These are phyloP conservation scores for Gymnocheta viridis DNA, from an alignment of 2,888 invertebrate species.

Conservation along the genomic window DNA sequence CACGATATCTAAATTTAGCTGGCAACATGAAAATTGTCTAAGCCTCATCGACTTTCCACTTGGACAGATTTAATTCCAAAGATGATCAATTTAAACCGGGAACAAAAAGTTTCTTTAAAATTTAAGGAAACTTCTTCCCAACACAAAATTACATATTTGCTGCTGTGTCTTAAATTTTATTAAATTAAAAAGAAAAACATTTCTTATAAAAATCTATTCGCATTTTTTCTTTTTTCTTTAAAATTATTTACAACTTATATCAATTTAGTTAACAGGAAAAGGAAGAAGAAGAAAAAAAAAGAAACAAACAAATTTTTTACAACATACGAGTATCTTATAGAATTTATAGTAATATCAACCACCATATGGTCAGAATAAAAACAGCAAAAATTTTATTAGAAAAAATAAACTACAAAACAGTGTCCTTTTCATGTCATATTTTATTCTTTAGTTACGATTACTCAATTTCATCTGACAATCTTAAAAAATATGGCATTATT, in stretches of 20 bases:
- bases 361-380: conserved; percentile 62
- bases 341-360: conserved; percentile 54
- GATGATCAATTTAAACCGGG: no score
- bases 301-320: conserved; percentile 17
- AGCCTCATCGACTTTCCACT: no score
- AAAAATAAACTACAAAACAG: conserved; percentile 2
- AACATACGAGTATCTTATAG: conserved; percentile 55
- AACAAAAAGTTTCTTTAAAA: no score
- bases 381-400: background rate
- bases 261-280: conserved; percentile 51
- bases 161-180: background rate
- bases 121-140: no score
- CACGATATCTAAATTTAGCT: no score
- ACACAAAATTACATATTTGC: no score
- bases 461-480: conserved; percentile 51
- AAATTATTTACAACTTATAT: conserved; percentile 24
- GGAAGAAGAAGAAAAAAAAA: conserved; percentile 15
- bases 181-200: background rate
- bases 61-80: no score
- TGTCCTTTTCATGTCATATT: conserved; percentile 33
- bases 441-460: conserved; percentile 23
- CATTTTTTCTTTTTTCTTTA: background rate
- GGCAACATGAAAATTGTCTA: no score
- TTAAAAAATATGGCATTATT: conserved; percentile 20
- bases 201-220: background rate